These are phyloP conservation scores for Corythaeola cristata DNA, from an alignment of 2,113 vertebrate genomes.

Conservation along the genomic window DNA sequence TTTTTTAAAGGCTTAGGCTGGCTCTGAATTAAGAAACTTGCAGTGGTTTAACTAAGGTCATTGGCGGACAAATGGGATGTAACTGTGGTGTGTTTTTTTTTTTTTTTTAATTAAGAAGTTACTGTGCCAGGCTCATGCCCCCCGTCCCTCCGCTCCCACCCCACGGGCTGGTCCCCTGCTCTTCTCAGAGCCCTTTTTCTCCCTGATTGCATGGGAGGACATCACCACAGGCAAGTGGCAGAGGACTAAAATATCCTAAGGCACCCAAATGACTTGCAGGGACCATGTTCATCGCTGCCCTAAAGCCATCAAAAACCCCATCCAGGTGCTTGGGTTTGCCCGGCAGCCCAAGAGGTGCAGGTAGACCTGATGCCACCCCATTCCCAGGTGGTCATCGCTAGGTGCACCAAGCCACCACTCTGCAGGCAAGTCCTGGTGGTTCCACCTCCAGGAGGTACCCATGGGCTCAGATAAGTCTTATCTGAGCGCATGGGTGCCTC, in stretches of 20 bases:
- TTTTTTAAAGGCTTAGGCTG: background rate
- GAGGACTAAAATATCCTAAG: background rate
- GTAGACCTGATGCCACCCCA: background rate
- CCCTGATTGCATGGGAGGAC: background rate
- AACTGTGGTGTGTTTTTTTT: background rate
- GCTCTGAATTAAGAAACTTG: background rate
- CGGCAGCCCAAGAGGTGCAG: background rate
- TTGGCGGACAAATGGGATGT: background rate
- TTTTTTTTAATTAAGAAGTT: background rate
- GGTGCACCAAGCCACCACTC: background rate
- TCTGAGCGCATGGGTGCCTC: background rate
- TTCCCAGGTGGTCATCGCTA: no score
- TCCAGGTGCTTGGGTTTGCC: rapidly evolving
- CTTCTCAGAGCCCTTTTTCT: background rate
- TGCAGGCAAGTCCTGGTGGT: background rate
- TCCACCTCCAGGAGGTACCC: background rate
- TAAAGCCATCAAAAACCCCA: background rate
- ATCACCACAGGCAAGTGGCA: background rate
- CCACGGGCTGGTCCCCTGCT: background rate
- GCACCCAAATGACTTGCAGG: no score
- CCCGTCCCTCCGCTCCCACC: background rate
- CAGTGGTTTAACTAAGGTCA: background rate
- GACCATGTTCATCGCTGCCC: no score
- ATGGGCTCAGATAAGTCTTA: background rate
- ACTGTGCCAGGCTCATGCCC: background rate